phyloP scores from a whole-genome alignment of 2,113 vertebrate genomes.

The Patagioenas fasciata region DNA sequence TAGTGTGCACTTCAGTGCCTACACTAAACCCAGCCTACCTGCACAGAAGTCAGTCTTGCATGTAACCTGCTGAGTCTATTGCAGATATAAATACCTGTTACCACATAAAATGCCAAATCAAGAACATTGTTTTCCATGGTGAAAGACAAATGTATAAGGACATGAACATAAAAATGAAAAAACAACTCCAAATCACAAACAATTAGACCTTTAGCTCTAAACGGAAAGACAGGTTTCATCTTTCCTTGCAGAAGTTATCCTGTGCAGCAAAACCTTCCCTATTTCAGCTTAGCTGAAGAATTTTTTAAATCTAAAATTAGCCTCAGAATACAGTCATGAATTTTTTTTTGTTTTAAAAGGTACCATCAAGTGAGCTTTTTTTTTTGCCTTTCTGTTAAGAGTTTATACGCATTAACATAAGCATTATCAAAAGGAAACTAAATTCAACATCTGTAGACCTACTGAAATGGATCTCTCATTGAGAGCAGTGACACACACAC shows the following conservation, averaged over 20 bases:
- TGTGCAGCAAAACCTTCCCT: not conserved
- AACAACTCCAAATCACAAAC: not conserved
- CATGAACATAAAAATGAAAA: not conserved
- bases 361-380: not conserved
- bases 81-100: not conserved
- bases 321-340: not conserved
- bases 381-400: not conserved
- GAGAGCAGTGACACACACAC: fast-evolving
- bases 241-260: not conserved
- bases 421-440: not conserved
- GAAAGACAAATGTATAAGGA: not conserved
- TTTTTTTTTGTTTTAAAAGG: not conserved
- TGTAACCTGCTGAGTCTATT: fast-evolving
- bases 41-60: not conserved
- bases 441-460: not conserved
- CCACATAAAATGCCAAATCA: not conserved
- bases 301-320: not conserved
- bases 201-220: not conserved
- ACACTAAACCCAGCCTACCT: not conserved
- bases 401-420: fast-evolving
- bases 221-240: not conserved
- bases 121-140: not conserved
- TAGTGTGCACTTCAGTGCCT: not conserved
- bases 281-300: not conserved
- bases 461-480: not conserved